These are phyloP conservation scores for Apamea monoglypha DNA, from an alignment of 2,888 invertebrate species.

Conservation along the genomic window DNA sequence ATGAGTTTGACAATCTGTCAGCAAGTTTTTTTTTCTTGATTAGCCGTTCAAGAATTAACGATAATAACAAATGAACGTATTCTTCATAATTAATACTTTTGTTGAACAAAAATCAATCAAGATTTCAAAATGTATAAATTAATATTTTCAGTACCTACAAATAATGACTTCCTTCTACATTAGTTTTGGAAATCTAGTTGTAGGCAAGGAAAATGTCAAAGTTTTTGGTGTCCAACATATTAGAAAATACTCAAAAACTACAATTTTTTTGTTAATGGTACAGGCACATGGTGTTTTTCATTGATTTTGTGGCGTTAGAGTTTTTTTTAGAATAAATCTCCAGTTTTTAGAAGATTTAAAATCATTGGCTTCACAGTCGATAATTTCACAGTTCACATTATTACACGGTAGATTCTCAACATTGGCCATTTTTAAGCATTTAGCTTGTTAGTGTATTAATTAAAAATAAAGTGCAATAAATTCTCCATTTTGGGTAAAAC, in stretches of 20 bases:
- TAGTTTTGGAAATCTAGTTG: neutral
- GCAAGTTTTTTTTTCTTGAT: too few relatives aligned
- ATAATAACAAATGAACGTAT: neutral
- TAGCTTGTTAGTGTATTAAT: constrained; percentile 69
- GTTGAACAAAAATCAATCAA: neutral
- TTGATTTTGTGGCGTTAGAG: neutral
- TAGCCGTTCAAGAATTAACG: too few relatives aligned
- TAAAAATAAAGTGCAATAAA: constrained; percentile 67
- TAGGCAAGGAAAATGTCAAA: neutral
- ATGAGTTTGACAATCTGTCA: neutral
- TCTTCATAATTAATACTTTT: neutral
- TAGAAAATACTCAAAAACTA: neutral
- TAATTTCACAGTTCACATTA: constrained; percentile 49
- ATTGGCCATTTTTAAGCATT: constrained; percentile 67
- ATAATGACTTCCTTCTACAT: neutral
- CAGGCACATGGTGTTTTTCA: neutral
- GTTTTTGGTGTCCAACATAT: neutral
- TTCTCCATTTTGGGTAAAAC: constrained; percentile 58
- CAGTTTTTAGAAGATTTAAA: neutral
- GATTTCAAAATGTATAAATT: too few relatives aligned
- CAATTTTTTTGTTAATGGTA: neutral
- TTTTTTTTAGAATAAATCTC: too few relatives aligned
- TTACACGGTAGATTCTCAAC: constrained; percentile 61
- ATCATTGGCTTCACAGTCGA: constrained; percentile 29
- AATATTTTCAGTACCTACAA: neutral